Conservation (phyloP, 2,797 vertebrate species). For the Gobio occitaniae region DNA sequence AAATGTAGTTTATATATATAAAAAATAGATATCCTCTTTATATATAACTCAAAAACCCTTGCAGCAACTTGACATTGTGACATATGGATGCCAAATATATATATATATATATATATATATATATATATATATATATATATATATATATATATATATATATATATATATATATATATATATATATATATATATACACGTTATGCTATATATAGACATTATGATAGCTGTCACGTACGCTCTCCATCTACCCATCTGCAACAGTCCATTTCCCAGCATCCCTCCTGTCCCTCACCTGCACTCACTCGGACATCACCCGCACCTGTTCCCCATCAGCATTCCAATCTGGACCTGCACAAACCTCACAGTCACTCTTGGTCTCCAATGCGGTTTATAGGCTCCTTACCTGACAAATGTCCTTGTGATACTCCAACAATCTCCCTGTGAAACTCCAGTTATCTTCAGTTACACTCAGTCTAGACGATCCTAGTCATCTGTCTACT, state of each 20-base stretch:
- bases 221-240: no score
- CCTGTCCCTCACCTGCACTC: no score
- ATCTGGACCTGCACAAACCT: no score
- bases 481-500: background rate
- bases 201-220: no score
- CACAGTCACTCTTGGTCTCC: background rate
- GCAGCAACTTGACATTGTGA: background rate
- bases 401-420: background rate
- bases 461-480: background rate
- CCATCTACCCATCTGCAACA: no score
- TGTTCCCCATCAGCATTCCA: no score
- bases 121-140: no score
- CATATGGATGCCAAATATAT: background rate
- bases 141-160: no score
- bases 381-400: background rate
- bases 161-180: no score
- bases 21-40: background rate
- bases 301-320: no score
- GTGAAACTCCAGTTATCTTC: background rate
- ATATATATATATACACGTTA: background rate
- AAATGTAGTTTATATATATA: background rate
- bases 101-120: no score
- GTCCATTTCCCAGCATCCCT: no score
- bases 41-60: background rate
- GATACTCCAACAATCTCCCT: background rate